Evolutionary conservation across 1,140 invertebrate genomes (phyloP).

Genomic region (Arion vulgaris): DNA sequence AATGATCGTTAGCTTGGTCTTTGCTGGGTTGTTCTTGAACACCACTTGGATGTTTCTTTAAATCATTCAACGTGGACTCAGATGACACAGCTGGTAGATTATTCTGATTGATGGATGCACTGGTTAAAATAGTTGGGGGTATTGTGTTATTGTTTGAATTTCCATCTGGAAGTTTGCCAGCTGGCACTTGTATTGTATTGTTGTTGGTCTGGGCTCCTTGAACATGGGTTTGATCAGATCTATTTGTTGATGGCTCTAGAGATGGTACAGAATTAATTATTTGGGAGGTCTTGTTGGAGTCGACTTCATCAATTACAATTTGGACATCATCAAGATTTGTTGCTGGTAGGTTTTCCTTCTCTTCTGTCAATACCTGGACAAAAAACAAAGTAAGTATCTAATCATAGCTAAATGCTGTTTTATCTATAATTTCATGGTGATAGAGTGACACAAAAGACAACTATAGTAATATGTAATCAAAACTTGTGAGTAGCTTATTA

Average conservation of each 20-base stretch:
- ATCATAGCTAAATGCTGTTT: too few species aligned
- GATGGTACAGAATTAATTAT: neutral
- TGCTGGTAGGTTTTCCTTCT: conserved; percentile 57
- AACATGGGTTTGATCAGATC: conserved; percentile 33
- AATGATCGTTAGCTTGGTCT: conserved; percentile 44
- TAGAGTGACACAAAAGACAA: too few species aligned
- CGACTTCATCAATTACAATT: conserved; percentile 53
- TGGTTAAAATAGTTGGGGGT: neutral
- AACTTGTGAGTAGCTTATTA: too few species aligned
- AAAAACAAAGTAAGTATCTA: neutral
- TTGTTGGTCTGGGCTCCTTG: conserved; percentile 2
- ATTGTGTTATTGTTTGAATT: neutral
- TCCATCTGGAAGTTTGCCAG: neutral
- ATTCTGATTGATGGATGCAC: neutral
- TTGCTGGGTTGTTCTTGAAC: neutral
- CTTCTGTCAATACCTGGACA: conserved; percentile 59
- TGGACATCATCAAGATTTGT: conserved; percentile 66
- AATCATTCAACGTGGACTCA: conserved; percentile 35
- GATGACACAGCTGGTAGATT: neutral
- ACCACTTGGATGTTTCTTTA: conserved; percentile 51
- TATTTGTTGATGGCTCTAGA: neutral
- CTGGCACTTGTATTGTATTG: neutral
- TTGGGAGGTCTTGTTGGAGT: neutral
- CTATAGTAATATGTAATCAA: too few species aligned
- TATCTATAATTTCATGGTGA: too few species aligned